Percentiles rank a stretch among this genome's conserved stretches.
These are phyloP conservation scores for Melinopterus prodromus DNA, from an alignment of 2,888 invertebrate genomes.

Conservation along the genomic window DNA sequence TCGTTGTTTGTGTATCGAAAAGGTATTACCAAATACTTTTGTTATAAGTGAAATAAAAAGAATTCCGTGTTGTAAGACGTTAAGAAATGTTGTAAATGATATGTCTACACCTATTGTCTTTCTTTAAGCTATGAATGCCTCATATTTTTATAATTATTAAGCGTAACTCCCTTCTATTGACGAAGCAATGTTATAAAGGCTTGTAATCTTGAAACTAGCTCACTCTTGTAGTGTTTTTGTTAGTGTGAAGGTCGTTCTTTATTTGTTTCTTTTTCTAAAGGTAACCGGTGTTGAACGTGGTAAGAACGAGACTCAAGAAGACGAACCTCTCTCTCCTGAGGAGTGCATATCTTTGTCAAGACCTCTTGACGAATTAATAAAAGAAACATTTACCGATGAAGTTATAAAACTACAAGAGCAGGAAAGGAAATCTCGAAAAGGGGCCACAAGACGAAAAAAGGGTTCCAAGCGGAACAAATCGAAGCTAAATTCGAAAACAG, in stretches of 20 bases:
- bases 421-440: constrained; percentile 4
- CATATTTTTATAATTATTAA: neutral
- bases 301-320: neutral
- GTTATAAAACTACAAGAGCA: constrained; percentile 14
- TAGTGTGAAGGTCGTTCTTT: neutral
- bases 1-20: too few relatives aligned
- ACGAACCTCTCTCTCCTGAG: neutral
- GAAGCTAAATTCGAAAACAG: constrained; percentile 13
- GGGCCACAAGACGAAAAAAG: neutral
- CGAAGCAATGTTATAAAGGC: neutral
- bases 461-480: constrained; percentile 4
- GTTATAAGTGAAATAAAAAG: constrained; percentile 5
- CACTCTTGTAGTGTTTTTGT: neutral
- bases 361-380: constrained; percentile 24
- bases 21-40: neutral
- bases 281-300: constrained; percentile 11
- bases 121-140: neutral
- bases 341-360: constrained; percentile 24
- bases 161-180: neutral
- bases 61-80: neutral
- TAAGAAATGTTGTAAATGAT: neutral
- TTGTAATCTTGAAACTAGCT: neutral
- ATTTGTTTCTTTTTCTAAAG: neutral
- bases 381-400: constrained; percentile 29
- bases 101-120: constrained; percentile 13